Percentiles rank a stretch among this genome's conserved stretches.
phyloP scores from a whole-genome alignment of 1,140 invertebrate genomes.

The Venturia canescens region DNA sequence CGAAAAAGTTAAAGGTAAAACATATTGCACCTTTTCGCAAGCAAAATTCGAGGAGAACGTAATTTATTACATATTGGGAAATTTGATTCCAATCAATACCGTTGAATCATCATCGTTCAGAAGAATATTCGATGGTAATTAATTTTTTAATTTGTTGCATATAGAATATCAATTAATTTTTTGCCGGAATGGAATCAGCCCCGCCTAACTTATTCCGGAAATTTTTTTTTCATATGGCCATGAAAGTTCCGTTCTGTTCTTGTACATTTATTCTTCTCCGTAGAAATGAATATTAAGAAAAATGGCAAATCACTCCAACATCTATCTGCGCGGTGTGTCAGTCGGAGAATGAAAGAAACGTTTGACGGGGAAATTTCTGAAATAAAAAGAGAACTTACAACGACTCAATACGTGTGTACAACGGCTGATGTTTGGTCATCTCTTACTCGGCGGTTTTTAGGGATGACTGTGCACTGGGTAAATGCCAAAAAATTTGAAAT shows the following conservation, averaged over 20 bases:
- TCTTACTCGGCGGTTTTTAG: no score
- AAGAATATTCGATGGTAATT: slow-evolving; percentile 40
- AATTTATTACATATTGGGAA: slow-evolving; percentile 22
- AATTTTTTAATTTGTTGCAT: not conserved
- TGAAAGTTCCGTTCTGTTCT: no score
- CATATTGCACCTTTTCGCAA: slow-evolving; percentile 31
- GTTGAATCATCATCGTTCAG: slow-evolving; percentile 23
- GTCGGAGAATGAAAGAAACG: not conserved
- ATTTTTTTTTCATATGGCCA: no score
- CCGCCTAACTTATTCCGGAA: no score
- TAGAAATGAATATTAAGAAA: not conserved
- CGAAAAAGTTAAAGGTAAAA: not conserved
- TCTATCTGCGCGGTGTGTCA: not conserved
- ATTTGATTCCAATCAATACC: slow-evolving; percentile 11
- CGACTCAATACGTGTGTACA: no score
- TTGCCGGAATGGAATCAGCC: no score
- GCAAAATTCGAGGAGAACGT: slow-evolving; percentile 10
- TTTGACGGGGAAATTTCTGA: not conserved
- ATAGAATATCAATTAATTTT: not conserved
- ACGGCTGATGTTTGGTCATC: no score
- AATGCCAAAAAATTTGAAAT: no score
- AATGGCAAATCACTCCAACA: not conserved
- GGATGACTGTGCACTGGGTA: no score
- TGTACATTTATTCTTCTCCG: no score
- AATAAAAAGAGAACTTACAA: no score